Evolutionary conservation across 2,888 invertebrate genomes (phyloP).

Genomic region (Ametastegia equiseti): DNA sequence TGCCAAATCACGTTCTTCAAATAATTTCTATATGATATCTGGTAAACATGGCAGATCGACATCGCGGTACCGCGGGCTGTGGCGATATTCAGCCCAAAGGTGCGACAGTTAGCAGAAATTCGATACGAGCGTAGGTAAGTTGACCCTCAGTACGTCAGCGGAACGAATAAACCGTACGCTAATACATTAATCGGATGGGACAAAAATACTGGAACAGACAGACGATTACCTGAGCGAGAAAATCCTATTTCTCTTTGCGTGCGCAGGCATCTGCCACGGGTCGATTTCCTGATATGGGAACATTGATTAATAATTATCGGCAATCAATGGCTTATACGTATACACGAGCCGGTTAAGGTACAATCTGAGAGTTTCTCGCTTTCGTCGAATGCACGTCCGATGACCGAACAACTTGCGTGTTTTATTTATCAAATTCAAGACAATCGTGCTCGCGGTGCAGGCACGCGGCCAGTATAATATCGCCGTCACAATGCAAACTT

Average conservation of each 20-base stretch:
- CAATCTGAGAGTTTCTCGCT: neutral
- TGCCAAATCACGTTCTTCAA: neutral
- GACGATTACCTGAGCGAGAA: neutral
- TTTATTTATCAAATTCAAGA: slow-evolving; percentile 15
- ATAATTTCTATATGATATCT: neutral
- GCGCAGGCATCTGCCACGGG: neutral
- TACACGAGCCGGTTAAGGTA: neutral
- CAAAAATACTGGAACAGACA: neutral
- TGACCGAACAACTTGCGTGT: neutral
- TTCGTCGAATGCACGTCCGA: neutral
- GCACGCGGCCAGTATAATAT: neutral
- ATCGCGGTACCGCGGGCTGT: neutral
- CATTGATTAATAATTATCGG: neutral
- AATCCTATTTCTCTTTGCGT: neutral
- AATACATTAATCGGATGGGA: neutral
- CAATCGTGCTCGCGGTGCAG: neutral
- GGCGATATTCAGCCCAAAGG: neutral
- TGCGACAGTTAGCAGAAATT: slow-evolving; percentile 13
- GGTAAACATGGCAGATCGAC: neutral
- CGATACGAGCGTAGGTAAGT: neutral
- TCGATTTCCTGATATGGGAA: neutral
- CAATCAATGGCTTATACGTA: neutral
- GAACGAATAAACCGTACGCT: slow-evolving; percentile 18
- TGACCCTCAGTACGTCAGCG: slow-evolving; percentile 7
- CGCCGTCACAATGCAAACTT: neutral